Conservation (phyloP, 2,888 invertebrate genomes). For the Conops quadrifasciatus region DNA sequence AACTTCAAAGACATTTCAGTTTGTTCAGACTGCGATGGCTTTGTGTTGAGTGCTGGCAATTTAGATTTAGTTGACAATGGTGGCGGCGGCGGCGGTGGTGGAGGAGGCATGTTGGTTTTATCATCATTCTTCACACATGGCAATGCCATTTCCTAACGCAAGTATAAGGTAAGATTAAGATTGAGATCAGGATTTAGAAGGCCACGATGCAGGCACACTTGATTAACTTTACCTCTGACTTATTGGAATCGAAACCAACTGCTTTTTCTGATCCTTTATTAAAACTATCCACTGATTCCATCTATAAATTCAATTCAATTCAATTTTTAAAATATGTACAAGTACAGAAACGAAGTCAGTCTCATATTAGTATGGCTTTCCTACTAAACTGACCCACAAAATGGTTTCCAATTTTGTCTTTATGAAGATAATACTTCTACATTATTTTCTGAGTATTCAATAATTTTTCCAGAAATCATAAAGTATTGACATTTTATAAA, state of each 20-base stretch:
- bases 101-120: conserved; percentile 40
- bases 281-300: conserved; percentile 15
- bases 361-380: background rate
- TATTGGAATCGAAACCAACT: conserved; percentile 27
- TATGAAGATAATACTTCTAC: conserved; percentile 7
- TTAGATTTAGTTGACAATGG: conserved; percentile 16
- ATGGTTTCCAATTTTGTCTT: background rate
- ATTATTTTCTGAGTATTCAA: conserved; percentile 4
- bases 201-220: too few relatives aligned
- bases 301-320: conserved; percentile 9
- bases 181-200: too few relatives aligned
- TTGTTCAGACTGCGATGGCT: conserved; percentile 22
- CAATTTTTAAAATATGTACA: conserved; percentile 7
- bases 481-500: conserved; percentile 7
- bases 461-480: conserved; percentile 1
- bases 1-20: conserved; percentile 48
- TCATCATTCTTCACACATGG: conserved; percentile 25
- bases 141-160: conserved; percentile 7
- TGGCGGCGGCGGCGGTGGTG: conserved; percentile 32
- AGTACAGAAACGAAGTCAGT: background rate
- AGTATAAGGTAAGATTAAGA: background rate
- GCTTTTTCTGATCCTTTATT: conserved; percentile 9
- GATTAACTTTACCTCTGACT: conserved; percentile 20
- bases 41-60: background rate
- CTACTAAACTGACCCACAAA: conserved; percentile 1